Evolutionary conservation across 2,113 vertebrate species (phyloP).

Genomic region (Anhinga anhinga): DNA sequence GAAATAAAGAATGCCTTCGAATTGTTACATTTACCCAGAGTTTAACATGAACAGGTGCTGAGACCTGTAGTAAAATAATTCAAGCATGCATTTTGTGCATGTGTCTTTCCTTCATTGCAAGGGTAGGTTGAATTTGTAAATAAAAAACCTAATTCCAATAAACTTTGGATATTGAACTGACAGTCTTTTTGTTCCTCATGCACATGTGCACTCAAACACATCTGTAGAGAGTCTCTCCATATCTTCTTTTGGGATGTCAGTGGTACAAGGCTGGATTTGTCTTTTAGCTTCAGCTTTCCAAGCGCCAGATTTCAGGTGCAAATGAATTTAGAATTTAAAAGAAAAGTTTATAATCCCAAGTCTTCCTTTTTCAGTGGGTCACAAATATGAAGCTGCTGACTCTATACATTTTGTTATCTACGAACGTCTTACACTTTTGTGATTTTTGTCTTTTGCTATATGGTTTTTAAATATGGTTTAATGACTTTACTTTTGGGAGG

Average conservation of each 20-base stretch:
- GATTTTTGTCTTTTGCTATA: not conserved
- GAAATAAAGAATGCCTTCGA: not conserved
- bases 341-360: not conserved
- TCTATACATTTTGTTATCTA: not conserved
- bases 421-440: not conserved
- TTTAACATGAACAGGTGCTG: not conserved
- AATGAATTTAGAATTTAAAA: not conserved
- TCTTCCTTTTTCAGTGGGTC: not conserved
- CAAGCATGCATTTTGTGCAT: not conserved
- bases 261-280: not conserved
- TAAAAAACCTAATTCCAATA: not conserved
- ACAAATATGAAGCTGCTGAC: not conserved
- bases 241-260: not conserved
- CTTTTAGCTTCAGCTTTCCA: not conserved
- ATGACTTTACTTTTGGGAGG: not conserved
- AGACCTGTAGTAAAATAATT: not conserved
- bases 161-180: not conserved
- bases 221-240: accelerated
- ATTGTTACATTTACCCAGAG: not conserved
- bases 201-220: too few relatives aligned
- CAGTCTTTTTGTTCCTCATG: not conserved
- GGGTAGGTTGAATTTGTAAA: not conserved
- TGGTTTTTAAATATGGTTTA: not conserved
- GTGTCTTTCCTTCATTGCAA: not conserved
- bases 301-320: not conserved